Evolutionary conservation across 2,888 invertebrate genomes (phyloP).

Genomic region (Glaucopsyche alexis): DNA sequence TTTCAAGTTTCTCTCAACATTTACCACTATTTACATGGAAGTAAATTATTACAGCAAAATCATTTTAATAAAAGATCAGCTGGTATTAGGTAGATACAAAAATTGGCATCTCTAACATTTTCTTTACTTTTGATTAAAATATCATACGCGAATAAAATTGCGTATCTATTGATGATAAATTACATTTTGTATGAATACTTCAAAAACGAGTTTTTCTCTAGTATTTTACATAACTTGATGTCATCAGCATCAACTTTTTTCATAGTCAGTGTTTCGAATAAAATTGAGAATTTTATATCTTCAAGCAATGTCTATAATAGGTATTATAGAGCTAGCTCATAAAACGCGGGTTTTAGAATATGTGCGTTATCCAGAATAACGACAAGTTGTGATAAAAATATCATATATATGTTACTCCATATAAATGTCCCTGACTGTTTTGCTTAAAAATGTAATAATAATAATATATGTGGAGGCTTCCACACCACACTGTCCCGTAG

Average conservation of each 20-base stretch:
- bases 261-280: background rate
- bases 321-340: background rate
- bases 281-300: conserved; percentile 4
- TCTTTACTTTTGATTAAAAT: conserved; percentile 1
- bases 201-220: conserved; percentile 20
- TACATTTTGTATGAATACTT: background rate
- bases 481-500: too few species aligned
- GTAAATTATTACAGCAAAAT: too few species aligned
- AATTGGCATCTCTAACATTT: too few species aligned
- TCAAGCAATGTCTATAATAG: background rate
- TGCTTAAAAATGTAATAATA: background rate
- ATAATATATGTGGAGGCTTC: too few species aligned
- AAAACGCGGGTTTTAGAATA: background rate
- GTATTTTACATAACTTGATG: conserved; percentile 20
- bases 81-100: too few species aligned
- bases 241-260: conserved; percentile 15
- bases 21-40: too few species aligned
- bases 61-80: too few species aligned
- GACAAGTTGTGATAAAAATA: too few species aligned
- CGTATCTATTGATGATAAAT: conserved; percentile 8
- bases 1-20: too few species aligned
- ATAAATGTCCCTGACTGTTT: too few species aligned
- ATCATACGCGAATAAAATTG: background rate
- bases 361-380: too few species aligned
- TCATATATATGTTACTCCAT: background rate